These are phyloP conservation scores for Standfussiana lucernea DNA, from an alignment of 2,888 invertebrate species.

Conservation along the genomic window DNA sequence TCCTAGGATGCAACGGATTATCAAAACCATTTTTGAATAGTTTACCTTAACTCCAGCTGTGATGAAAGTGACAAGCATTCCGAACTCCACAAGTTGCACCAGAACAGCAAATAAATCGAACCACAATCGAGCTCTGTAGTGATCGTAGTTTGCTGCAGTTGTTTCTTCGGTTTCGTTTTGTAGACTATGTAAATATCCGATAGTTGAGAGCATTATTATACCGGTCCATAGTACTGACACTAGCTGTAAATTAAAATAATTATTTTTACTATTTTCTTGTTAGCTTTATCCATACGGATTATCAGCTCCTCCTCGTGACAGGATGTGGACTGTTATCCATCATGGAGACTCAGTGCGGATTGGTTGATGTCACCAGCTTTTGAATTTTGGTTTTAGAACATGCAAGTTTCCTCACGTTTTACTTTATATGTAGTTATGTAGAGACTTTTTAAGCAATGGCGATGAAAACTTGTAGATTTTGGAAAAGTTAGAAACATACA, in stretches of 20 bases:
- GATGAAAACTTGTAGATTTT: not conserved
- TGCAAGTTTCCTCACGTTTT: not conserved
- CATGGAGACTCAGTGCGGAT: not conserved
- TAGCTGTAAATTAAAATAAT: constrained; percentile 9
- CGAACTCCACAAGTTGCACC: constrained; percentile 34
- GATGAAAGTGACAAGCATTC: constrained; percentile 40
- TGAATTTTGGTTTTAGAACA: not conserved
- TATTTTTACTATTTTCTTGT: not conserved
- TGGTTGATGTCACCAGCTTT: not conserved
- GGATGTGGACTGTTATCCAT: not conserved
- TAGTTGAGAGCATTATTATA: not conserved
- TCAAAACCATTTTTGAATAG: not conserved
- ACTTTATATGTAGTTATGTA: not conserved
- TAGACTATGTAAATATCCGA: not conserved
- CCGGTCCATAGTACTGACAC: constrained; percentile 41
- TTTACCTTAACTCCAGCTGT: constrained; percentile 31
- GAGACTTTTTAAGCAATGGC: not conserved
- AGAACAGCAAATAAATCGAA: not conserved
- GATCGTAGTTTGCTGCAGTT: not conserved
- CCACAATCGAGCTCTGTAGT: not conserved
- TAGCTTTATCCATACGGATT: not conserved
- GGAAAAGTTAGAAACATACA: not conserved
- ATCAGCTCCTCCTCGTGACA: not conserved
- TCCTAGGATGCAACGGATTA: not conserved
- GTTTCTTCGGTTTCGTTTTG: accelerated